Conservation (phyloP, 2,797 vertebrate species). For the Poecilia velifera region DNA sequence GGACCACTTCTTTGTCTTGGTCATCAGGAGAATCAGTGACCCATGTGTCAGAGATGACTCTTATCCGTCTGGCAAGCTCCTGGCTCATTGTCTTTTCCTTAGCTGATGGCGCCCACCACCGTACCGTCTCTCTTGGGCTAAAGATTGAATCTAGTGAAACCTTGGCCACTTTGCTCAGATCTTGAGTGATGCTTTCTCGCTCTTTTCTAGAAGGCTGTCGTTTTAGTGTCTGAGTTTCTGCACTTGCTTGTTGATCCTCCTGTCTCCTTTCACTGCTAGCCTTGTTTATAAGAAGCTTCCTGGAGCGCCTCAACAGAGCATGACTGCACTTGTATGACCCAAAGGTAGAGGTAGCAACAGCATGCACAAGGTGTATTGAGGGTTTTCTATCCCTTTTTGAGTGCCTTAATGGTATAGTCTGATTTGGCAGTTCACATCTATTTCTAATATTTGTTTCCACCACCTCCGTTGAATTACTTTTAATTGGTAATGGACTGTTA, state of each 20-base stretch:
- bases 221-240: conserved; percentile 31
- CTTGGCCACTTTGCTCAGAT: conserved; percentile 73
- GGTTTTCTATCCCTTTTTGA: conserved; percentile 88
- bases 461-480: conserved; percentile 52
- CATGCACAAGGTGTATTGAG: conserved; percentile 88
- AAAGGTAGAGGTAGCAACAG: conserved; percentile 87
- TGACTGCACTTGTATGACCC: conserved; percentile 86
- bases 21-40: conserved; percentile 82
- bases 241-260: conserved; percentile 63
- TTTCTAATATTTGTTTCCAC: conserved; percentile 39
- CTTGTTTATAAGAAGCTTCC: conserved; percentile 87
- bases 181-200: conserved; percentile 56
- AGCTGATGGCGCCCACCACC: conserved; percentile 91
- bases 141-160: conserved; percentile 88
- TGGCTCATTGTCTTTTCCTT: conserved; percentile 86
- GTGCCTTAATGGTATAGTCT: conserved; percentile 80
- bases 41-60: conserved; percentile 91
- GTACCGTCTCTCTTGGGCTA: conserved; percentile 82
- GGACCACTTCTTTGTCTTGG: conserved; percentile 46
- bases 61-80: conserved; percentile 89
- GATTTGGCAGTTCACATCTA: conserved; percentile 31
- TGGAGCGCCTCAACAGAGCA: conserved; percentile 86
- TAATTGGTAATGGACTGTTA: conserved; percentile 56
- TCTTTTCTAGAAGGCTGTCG: conserved; percentile 27
- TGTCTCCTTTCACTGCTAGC: conserved; percentile 78